Conservation (phyloP, 2,888 invertebrate genomes). For the Gonocerus acuteangulatus region DNA sequence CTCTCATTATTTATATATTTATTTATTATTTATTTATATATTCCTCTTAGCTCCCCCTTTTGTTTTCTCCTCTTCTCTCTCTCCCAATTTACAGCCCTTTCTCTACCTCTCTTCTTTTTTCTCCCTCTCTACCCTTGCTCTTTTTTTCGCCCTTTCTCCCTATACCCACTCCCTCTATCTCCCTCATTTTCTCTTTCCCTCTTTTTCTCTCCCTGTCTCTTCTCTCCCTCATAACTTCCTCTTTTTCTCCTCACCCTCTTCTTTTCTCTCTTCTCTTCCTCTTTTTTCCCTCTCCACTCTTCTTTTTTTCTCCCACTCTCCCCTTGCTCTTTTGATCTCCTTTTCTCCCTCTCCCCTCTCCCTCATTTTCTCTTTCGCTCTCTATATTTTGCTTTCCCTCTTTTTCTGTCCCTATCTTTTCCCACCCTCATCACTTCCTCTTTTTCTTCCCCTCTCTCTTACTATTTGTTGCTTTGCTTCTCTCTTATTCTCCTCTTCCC, state of each 20-base stretch:
- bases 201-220: background rate
- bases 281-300: background rate
- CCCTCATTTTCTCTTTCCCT: background rate
- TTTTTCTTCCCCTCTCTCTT: background rate
- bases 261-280: background rate
- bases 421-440: background rate
- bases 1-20: no score
- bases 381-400: background rate
- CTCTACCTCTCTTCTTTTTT: no score
- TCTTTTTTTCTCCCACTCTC: background rate
- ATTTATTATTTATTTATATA: no score
- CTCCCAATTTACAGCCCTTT: background rate
- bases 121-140: no score
- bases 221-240: background rate
- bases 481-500: background rate
- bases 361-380: background rate
- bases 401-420: background rate
- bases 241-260: background rate
- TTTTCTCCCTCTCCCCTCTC: background rate
- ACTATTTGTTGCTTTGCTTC: background rate
- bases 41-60: background rate
- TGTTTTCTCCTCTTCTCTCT: background rate
- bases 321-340: background rate
- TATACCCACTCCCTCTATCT: no score
- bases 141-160: no score